A percentile compares a stretch with the other conserved stretches of the same genome.
phyloP scores from a whole-genome alignment of 2,797 vertebrate species.

The Rhincodon typus region DNA sequence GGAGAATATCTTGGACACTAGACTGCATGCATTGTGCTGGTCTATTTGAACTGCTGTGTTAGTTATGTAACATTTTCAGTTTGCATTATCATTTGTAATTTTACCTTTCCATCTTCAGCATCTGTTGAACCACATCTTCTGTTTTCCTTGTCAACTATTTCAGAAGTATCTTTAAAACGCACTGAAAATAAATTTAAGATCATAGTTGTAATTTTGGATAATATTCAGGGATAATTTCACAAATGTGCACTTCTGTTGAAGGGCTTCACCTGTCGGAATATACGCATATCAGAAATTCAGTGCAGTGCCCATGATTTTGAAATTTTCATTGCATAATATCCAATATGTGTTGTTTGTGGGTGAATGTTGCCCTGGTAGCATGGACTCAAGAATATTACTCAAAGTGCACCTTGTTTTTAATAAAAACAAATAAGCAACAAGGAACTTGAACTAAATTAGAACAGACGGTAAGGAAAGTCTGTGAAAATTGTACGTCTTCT shows the following conservation, averaged over 20 bases:
- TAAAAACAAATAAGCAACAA: not conserved
- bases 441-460: not conserved
- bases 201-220: slow-evolving; percentile 1
- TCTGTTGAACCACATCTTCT: not conserved
- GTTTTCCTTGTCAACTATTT: not conserved
- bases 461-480: no score
- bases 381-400: not conserved
- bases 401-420: not conserved
- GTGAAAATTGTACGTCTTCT: not conserved
- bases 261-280: not conserved
- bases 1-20: no score
- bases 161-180: not conserved
- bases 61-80: not conserved
- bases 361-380: not conserved
- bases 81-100: not conserved
- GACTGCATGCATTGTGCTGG: not conserved
- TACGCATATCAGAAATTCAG: not conserved
- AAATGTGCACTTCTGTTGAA: not conserved
- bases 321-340: not conserved
- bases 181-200: slow-evolving; percentile 27
- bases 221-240: not conserved
- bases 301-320: not conserved
- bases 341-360: not conserved
- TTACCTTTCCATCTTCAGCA: not conserved
- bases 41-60: not conserved